Conservation (phyloP, 2,888 invertebrate species). For the Drosophila atroscutellata region DNA sequence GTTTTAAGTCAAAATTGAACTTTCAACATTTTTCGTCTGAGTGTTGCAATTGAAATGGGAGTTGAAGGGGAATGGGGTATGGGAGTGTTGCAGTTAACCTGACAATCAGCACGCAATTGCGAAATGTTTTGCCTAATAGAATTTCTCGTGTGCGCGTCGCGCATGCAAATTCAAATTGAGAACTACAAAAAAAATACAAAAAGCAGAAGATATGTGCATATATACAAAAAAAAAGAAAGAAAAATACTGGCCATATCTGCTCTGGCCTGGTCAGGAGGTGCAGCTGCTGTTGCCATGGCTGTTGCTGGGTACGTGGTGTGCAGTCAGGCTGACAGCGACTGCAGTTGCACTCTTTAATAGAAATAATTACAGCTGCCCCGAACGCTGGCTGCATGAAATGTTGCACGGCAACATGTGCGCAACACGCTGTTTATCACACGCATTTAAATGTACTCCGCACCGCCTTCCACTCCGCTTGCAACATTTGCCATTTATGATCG, state of each 20-base stretch:
- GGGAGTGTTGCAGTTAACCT: slow-evolving; percentile 39
- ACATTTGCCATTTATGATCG: slow-evolving; percentile 59
- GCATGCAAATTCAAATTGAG: slow-evolving; percentile 70
- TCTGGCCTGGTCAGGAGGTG: slow-evolving; percentile 24
- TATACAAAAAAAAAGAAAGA: slow-evolving; percentile 6
- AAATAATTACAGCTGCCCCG: slow-evolving; percentile 64
- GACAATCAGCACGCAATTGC: slow-evolving; percentile 81
- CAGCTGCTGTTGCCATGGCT: slow-evolving; percentile 5
- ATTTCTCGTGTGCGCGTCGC: slow-evolving; percentile 73
- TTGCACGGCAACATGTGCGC: slow-evolving; percentile 65
- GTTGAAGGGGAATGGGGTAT: neutral
- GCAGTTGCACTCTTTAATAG: slow-evolving; percentile 64
- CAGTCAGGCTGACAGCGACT: slow-evolving; percentile 59
- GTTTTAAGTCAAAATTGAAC: too few relatives aligned
- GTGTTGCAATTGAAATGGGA: slow-evolving; percentile 2
- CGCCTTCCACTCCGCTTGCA: slow-evolving; percentile 15
- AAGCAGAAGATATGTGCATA: neutral
- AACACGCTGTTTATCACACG: slow-evolving; percentile 71
- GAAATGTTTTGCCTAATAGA: slow-evolving; percentile 79
- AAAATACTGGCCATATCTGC: slow-evolving; percentile 29
- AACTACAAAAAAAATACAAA: slow-evolving; percentile 26
- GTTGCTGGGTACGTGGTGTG: slow-evolving; percentile 36
- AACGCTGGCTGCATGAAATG: slow-evolving; percentile 55
- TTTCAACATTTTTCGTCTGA: neutral
- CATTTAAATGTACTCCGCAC: slow-evolving; percentile 49